phyloP scores from a whole-genome alignment of 2,888 invertebrate species.

The Hesperia comma region DNA sequence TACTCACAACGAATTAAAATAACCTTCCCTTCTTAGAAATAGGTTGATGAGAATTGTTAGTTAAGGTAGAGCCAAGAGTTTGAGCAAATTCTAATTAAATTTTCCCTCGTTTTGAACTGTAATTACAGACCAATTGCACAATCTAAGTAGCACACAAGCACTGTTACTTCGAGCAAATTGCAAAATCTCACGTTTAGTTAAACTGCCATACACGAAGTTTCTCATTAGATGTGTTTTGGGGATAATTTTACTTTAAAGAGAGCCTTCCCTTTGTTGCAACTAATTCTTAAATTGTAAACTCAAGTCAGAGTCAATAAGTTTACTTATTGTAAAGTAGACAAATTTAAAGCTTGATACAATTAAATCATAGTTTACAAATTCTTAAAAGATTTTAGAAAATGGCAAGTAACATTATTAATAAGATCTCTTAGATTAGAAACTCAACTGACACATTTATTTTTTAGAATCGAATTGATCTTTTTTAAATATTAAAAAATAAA shows the following conservation, averaged over 20 bases:
- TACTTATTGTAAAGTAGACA: too few relatives aligned
- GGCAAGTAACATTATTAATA: too few relatives aligned
- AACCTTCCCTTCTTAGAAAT: not conserved
- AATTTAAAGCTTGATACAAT: too few relatives aligned
- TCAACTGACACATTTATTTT: too few relatives aligned
- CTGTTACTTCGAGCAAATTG: not conserved
- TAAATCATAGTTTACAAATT: too few relatives aligned
- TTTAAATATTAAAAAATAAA: too few relatives aligned
- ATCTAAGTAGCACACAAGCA: constrained; percentile 3
- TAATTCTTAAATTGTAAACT: too few relatives aligned
- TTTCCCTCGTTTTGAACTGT: not conserved
- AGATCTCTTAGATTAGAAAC: too few relatives aligned
- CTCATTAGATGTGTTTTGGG: constrained; percentile 4
- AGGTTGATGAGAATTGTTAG: not conserved
- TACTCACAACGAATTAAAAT: not conserved
- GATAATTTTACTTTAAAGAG: constrained; percentile 3
- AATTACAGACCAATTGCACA: constrained; percentile 3
- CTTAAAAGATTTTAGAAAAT: too few relatives aligned
- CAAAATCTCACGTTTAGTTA: constrained; percentile 20
- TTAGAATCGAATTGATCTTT: too few relatives aligned
- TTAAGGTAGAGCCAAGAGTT: not conserved
- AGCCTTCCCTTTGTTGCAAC: constrained; percentile 8
- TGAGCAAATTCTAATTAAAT: constrained; percentile 1
- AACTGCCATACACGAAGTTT: not conserved
- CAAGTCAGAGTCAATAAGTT: too few relatives aligned